A percentile compares a stretch with the other conserved stretches of the same genome.
Evolutionary conservation across 2,888 invertebrate genomes (phyloP).

Genomic region (Branchipolynoe longqiensis): DNA sequence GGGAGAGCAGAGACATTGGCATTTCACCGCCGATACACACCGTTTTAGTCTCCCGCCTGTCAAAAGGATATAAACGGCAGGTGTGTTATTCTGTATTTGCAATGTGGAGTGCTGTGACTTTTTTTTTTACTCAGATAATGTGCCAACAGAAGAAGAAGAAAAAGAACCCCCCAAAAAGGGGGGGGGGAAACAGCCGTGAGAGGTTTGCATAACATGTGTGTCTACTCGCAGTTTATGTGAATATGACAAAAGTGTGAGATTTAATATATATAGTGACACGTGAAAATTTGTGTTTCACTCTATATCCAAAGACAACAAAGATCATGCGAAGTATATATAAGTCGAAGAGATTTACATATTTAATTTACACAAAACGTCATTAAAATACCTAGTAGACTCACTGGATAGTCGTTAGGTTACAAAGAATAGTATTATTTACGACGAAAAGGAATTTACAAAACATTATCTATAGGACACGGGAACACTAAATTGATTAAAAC

Average conservation of each 20-base stretch:
- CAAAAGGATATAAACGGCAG: too few relatives aligned
- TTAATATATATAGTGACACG: background rate
- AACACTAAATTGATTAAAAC: constrained; percentile 6
- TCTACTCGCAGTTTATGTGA: background rate
- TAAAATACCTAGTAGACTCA: constrained; percentile 38
- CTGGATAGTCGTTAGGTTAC: constrained; percentile 32
- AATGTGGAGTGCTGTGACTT: too few relatives aligned
- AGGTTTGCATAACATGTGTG: background rate
- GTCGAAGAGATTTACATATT: background rate
- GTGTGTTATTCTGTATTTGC: too few relatives aligned
- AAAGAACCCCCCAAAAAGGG: too few relatives aligned
- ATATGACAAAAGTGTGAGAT: background rate
- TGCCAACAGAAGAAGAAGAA: background rate
- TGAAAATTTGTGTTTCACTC: background rate
- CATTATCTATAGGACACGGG: background rate
- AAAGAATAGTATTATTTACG: background rate
- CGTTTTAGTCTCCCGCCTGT: too few relatives aligned
- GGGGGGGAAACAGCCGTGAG: background rate
- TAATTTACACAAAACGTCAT: background rate
- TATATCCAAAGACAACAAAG: constrained; percentile 21
- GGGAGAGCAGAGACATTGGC: too few relatives aligned
- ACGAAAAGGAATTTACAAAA: background rate
- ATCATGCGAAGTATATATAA: background rate
- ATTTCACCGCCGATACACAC: too few relatives aligned
- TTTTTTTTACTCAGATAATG: constrained; percentile 10